Conservation (phyloP, 2,888 invertebrate genomes). For the Eupithecia subumbrata region DNA sequence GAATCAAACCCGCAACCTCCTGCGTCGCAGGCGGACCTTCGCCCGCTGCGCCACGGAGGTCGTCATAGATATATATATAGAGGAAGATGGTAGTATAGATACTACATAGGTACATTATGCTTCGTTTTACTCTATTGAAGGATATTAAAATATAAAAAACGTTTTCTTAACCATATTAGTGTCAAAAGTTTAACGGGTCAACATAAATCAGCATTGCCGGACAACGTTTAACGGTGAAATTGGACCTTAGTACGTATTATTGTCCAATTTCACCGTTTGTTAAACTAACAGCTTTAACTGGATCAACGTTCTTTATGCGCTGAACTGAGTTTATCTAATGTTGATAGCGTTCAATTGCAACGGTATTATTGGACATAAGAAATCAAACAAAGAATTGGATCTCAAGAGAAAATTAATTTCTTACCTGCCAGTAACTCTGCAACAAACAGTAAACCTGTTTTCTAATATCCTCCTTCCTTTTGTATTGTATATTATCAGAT, state of each 20-base stretch:
- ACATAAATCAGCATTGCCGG: not conserved
- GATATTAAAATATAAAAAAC: too few relatives aligned
- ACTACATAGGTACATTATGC: too few relatives aligned
- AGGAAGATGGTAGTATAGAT: too few relatives aligned
- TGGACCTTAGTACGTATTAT: too few relatives aligned
- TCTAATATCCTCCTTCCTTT: constrained; percentile 41
- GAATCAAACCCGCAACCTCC: too few relatives aligned
- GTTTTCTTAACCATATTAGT: not conserved
- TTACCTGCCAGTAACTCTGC: constrained; percentile 57
- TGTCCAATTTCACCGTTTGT: not conserved
- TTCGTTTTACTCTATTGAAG: too few relatives aligned
- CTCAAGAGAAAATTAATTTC: constrained; percentile 20
- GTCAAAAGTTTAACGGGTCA: too few relatives aligned
- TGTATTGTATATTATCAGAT: constrained; percentile 46
- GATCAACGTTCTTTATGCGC: not conserved
- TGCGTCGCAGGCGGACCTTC: too few relatives aligned
- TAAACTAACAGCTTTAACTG: not conserved
- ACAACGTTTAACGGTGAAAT: too few relatives aligned
- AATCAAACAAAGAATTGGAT: not conserved
- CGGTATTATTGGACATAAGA: not conserved
- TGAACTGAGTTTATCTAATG: not conserved
- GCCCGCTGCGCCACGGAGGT: too few relatives aligned
- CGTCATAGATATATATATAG: too few relatives aligned
- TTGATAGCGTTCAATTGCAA: too few relatives aligned
- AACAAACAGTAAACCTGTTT: constrained; percentile 49